These are phyloP conservation scores for Phylloscopus trochilus DNA, from an alignment of 2,113 vertebrate species.

Conservation along the genomic window DNA sequence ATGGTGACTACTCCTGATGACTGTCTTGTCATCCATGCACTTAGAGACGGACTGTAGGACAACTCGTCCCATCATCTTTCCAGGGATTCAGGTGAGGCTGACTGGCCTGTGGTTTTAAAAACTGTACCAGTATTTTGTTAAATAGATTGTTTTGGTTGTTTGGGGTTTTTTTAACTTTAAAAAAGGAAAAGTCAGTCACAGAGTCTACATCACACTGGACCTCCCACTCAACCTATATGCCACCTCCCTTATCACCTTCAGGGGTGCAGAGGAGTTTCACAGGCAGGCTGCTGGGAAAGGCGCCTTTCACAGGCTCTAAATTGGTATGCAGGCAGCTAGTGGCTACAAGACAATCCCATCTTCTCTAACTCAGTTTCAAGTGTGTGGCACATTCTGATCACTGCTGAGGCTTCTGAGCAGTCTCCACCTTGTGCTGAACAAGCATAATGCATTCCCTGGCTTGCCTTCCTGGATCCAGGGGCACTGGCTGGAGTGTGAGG, in stretches of 20 bases:
- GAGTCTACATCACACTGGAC: not conserved
- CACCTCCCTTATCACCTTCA: not conserved
- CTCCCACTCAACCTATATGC: not conserved
- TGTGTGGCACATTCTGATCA: fast-evolving
- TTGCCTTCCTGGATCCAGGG: not conserved
- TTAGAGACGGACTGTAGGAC: not conserved
- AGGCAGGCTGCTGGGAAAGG: not conserved
- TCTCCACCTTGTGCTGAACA: not conserved
- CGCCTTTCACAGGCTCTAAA: not conserved
- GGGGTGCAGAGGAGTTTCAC: not conserved
- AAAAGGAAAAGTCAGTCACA: not conserved
- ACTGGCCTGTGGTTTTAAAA: not conserved
- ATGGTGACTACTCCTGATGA: not conserved
- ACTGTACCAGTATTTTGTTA: not conserved
- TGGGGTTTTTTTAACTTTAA: not conserved
- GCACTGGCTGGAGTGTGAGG: not conserved
- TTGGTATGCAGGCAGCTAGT: not conserved
- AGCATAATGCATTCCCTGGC: fast-evolving
- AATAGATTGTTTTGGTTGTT: not conserved
- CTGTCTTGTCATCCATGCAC: not conserved
- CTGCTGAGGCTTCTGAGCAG: not conserved
- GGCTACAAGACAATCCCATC: not conserved
- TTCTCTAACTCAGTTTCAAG: not conserved
- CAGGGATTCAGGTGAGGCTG: not conserved
- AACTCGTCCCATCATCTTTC: not conserved